Conservation (phyloP, 2,113 vertebrate species). For the Mobula birostris region DNA sequence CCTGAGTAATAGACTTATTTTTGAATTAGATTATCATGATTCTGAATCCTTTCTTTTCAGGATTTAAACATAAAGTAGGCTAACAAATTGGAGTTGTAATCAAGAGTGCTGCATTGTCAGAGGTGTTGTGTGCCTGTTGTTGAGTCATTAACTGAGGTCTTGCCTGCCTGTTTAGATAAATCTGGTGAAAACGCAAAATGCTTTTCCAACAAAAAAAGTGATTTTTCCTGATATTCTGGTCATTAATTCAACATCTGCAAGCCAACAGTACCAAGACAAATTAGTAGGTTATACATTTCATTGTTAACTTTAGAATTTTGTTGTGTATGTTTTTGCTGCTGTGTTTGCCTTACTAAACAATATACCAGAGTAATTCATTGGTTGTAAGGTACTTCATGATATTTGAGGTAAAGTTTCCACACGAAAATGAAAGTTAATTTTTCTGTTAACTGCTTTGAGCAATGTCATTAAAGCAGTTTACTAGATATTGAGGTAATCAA, state of each 20-base stretch:
- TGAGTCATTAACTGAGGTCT: background rate
- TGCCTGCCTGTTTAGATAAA: background rate
- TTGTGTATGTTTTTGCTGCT: background rate
- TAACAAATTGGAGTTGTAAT: background rate
- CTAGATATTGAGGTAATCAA: too few relatives aligned
- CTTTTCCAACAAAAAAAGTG: background rate
- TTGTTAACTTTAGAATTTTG: background rate
- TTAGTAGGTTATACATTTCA: background rate
- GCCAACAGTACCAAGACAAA: background rate
- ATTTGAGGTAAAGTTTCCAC: background rate
- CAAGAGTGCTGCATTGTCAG: background rate
- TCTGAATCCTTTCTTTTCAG: background rate
- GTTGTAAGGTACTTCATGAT: background rate
- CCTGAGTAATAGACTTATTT: background rate
- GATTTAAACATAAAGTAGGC: background rate
- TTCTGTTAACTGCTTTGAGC: background rate
- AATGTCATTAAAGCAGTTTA: background rate
- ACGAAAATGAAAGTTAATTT: background rate
- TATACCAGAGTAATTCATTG: background rate
- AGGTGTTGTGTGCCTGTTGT: background rate
- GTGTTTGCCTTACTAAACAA: background rate
- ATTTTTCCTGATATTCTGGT: background rate
- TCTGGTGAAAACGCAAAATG: background rate
- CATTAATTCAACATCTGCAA: background rate
- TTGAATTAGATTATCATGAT: background rate